Percentiles rank a stretch among this genome's conserved stretches.
These are phyloP conservation scores for Pollenia amentaria DNA, from an alignment of 2,888 invertebrate genomes.

Conservation along the genomic window DNA sequence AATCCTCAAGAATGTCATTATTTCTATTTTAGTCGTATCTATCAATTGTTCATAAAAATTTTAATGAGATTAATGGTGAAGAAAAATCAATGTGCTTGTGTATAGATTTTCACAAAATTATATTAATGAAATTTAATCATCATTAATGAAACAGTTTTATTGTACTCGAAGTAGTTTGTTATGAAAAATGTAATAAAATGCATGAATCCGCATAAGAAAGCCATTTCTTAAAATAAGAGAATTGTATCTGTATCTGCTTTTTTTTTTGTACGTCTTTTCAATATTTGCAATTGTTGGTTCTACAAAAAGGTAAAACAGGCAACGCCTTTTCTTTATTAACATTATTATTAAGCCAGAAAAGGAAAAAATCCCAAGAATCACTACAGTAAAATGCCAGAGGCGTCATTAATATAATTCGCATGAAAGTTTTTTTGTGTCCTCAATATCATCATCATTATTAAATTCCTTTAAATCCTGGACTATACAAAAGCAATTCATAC, in stretches of 20 bases:
- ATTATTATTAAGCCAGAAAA: conserved; percentile 50
- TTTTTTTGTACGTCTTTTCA: conserved; percentile 34
- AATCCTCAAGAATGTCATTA: conserved; percentile 52
- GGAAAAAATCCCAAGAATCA: conserved; percentile 48
- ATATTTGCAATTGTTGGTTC: conserved; percentile 57
- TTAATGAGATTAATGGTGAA: conserved; percentile 69
- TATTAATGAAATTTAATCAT: conserved; percentile 71
- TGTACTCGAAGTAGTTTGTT: neutral
- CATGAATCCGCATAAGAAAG: conserved; percentile 46
- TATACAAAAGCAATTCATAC: conserved; percentile 64
- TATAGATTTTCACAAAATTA: conserved; percentile 37
- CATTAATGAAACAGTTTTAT: conserved; percentile 47
- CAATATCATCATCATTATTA: neutral
- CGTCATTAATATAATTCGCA: conserved; percentile 62
- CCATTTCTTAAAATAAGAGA: conserved; percentile 66
- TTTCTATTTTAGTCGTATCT: conserved; percentile 27
- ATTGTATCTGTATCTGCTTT: conserved; percentile 29
- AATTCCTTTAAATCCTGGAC: conserved; percentile 6
- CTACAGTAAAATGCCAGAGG: conserved; percentile 62
- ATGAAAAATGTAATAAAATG: conserved; percentile 43
- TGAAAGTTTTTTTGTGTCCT: conserved; percentile 41
- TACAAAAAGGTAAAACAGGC: conserved; percentile 71
- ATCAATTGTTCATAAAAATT: conserved; percentile 58
- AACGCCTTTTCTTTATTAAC: conserved; percentile 67
- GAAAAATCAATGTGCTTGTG: conserved; percentile 54